These are phyloP conservation scores for Falco novaeseelandiae DNA, from an alignment of 2,797 vertebrate species.

Conservation along the genomic window DNA sequence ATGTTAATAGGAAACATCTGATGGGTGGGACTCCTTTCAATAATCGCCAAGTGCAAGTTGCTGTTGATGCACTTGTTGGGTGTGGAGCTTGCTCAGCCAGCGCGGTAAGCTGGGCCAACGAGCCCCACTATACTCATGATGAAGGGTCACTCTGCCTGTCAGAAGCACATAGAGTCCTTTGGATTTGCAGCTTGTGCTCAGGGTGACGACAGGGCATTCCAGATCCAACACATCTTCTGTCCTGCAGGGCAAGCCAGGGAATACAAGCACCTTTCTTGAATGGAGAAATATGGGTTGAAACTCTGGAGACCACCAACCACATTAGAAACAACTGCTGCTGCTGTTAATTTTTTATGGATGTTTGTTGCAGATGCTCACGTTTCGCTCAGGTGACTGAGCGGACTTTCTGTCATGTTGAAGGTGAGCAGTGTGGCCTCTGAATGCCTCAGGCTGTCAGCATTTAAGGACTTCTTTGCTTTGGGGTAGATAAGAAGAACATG, in stretches of 20 bases:
- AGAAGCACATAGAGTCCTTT: not conserved
- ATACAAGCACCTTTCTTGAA: not conserved
- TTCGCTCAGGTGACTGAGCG: not conserved
- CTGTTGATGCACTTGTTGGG: rapidly evolving
- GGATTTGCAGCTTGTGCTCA: not conserved
- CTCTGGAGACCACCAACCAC: not conserved
- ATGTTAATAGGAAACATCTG: not conserved
- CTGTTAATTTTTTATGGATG: not conserved
- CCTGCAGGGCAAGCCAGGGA: not conserved
- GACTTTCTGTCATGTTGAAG: not conserved
- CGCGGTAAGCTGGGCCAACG: not conserved
- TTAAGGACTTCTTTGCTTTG: not conserved
- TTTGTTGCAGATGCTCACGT: not conserved
- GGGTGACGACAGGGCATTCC: not conserved
- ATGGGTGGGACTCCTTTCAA: not conserved
- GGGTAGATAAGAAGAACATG: not conserved
- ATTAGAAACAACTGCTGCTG: not conserved
- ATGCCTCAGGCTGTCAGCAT: not conserved
- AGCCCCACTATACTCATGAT: not conserved
- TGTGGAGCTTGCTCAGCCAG: not conserved
- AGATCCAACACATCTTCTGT: not conserved
- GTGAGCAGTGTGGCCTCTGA: not conserved
- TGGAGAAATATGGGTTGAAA: not conserved
- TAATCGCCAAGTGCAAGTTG: rapidly evolving
- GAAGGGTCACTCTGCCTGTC: not conserved